These are phyloP conservation scores for Phytoseiulus persimilis DNA, from an alignment of 2,888 invertebrate species.

Conservation along the genomic window DNA sequence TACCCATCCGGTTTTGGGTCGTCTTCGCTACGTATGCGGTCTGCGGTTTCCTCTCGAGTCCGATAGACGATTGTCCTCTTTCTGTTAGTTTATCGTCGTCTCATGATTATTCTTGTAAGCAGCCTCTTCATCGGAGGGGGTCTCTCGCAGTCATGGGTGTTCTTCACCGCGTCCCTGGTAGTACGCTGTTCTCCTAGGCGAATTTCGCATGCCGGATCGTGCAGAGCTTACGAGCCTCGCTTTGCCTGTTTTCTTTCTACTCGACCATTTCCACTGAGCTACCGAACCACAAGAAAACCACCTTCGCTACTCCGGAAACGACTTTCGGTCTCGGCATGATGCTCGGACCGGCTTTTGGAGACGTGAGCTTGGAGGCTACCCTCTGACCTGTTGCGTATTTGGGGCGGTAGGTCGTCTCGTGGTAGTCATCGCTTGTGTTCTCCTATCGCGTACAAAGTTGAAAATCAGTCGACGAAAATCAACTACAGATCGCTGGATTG, in stretches of 20 bases:
- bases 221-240: background rate
- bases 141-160: background rate
- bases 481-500: background rate
- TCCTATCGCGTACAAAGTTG: background rate
- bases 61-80: background rate
- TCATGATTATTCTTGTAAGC: background rate
- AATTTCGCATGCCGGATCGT: background rate
- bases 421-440: background rate
- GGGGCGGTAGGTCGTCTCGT: background rate
- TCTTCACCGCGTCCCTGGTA: background rate
- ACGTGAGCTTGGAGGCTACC: conserved; percentile 12
- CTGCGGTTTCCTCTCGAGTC: conserved; percentile 6
- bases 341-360: conserved; percentile 10
- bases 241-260: conserved; percentile 13
- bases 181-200: background rate
- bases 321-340: conserved; percentile 21
- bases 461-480: background rate
- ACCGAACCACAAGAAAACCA: background rate
- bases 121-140: background rate
- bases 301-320: background rate
- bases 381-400: background rate
- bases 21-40: conserved; percentile 16
- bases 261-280: conserved; percentile 21
- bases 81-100: background rate
- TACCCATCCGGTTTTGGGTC: background rate